A percentile compares a stretch with the other conserved stretches of the same genome.
phyloP scores from a whole-genome alignment of 1,140 invertebrate species.

The Pachypsylla venusta region DNA sequence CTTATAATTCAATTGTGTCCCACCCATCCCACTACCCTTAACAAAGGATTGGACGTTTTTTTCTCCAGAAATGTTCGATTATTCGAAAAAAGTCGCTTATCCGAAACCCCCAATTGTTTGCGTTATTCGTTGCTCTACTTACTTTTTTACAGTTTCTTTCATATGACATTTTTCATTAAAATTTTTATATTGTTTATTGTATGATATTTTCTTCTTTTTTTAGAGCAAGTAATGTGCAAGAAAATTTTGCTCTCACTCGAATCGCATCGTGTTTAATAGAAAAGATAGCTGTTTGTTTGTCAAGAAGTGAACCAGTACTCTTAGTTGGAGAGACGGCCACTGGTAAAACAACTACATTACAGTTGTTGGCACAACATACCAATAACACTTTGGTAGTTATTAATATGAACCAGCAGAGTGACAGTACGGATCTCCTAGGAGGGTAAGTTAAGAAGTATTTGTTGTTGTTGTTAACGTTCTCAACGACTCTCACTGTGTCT shows the following conservation, averaged over 20 bases:
- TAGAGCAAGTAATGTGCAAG: constrained; percentile 12
- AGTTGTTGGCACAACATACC: constrained; percentile 73
- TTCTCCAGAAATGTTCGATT: no score
- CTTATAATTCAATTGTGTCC: no score
- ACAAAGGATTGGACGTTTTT: no score
- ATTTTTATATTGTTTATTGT: not conserved
- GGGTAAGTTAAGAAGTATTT: constrained; percentile 42
- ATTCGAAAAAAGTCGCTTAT: no score
- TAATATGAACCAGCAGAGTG: constrained; percentile 99
- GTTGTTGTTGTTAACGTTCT: no score
- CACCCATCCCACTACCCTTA: no score
- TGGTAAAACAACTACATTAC: constrained; percentile 93
- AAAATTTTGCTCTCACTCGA: constrained; percentile 64
- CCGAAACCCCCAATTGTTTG: no score
- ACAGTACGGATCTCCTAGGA: constrained; percentile 88
- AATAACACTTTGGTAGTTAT: constrained; percentile 80
- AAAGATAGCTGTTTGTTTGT: constrained; percentile 64
- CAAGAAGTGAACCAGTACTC: constrained; percentile 75
- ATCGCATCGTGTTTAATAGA: constrained; percentile 69
- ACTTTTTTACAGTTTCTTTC: not conserved
- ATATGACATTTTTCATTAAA: no score
- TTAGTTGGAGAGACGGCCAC: constrained; percentile 97
- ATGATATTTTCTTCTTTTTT: constrained; percentile 13
- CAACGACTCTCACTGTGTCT: not conserved
- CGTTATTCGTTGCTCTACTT: no score